Evolutionary conservation across 2,888 invertebrate species (phyloP).

Genomic region (Sinopyrophorus schimmeli): DNA sequence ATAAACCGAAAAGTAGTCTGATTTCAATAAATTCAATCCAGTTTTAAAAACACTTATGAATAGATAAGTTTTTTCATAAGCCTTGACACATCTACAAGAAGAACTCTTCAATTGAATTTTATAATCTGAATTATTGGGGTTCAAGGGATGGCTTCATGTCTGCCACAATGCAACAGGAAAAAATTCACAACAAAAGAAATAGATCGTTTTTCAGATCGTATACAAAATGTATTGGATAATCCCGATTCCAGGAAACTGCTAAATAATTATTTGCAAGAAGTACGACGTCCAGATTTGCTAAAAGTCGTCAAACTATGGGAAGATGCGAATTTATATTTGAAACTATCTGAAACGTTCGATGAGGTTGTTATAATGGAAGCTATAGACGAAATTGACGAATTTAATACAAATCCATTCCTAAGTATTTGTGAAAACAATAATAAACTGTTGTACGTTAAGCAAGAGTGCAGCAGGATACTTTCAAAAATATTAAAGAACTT

Average conservation of each 20-base stretch:
- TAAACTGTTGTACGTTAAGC: constrained; percentile 22
- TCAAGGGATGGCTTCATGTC: constrained; percentile 24
- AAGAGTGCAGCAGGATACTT: constrained; percentile 25
- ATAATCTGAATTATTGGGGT: too few species aligned
- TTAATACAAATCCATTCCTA: constrained; percentile 25
- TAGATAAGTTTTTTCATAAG: too few species aligned
- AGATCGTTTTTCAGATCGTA: constrained; percentile 59
- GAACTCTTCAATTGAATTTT: too few species aligned
- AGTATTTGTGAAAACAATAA: constrained; percentile 17
- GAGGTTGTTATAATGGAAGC: constrained; percentile 17
- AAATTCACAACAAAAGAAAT: constrained; percentile 47
- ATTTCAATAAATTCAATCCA: too few species aligned
- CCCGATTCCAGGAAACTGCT: constrained; percentile 57
- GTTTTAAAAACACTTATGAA: too few species aligned
- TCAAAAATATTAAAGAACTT: constrained; percentile 17
- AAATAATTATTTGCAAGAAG: constrained; percentile 44
- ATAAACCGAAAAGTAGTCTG: too few species aligned
- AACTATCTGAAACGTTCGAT: constrained; percentile 10
- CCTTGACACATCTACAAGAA: too few species aligned
- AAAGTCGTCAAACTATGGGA: constrained; percentile 22
- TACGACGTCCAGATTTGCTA: constrained; percentile 14
- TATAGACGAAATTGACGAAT: constrained; percentile 25
- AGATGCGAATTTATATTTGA: constrained; percentile 18
- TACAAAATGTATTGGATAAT: constrained; percentile 59
- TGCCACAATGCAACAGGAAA: constrained; percentile 17